Base-by-base conservation (phyloP, 2,113 vertebrate genomes). In the Thymallus thymallus region DNA sequence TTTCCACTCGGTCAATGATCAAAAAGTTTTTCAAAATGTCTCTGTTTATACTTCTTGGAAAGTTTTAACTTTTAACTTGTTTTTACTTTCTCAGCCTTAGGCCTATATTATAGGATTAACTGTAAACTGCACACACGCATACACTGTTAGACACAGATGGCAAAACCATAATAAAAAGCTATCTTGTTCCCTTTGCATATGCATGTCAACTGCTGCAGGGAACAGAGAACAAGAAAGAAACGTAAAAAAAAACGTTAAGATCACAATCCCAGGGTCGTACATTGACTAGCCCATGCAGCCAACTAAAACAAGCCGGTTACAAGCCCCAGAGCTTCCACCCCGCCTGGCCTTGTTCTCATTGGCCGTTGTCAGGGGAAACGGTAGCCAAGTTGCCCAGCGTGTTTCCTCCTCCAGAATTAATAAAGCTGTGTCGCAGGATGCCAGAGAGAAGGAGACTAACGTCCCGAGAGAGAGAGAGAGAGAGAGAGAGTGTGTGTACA, bases 231-330 rank as follows among this genome's bases (percentile, higher is more conserved):
- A 18, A 51, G 77, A 68, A 73, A 18, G 9, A 16, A 26, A 30
- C 12, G 2, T 9, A 4, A 13, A 71, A 67, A 67, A 22, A 67
- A 51, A 2, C 29, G 2, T 29, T 29, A 41, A 76, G 22, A 82
- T 84, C 81, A 81, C 87, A 84, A 82, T 80, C 78, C 82, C 82
- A 82, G 81, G 89, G 81, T 88, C 85, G 78, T 32, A 72, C 62
- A 58, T 80, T 77, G 77, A 83, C 64, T 77, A 41, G 35, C 35
- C 35, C 35, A 76, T 75, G 78, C 48, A 20, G 87, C 82, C 85
- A 89, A 87, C 71, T 84, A 84, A 81, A 88, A 84, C 83, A 80
- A 85, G 72, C 68, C 69, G 30, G 76, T 73, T 77, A 77, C 71
- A 78, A 80, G 79, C 76, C 69, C 78, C 41, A 68, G 14, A 16